phyloP scores from a whole-genome alignment of 2,888 invertebrate genomes.

The Dryadula phaetusa region DNA sequence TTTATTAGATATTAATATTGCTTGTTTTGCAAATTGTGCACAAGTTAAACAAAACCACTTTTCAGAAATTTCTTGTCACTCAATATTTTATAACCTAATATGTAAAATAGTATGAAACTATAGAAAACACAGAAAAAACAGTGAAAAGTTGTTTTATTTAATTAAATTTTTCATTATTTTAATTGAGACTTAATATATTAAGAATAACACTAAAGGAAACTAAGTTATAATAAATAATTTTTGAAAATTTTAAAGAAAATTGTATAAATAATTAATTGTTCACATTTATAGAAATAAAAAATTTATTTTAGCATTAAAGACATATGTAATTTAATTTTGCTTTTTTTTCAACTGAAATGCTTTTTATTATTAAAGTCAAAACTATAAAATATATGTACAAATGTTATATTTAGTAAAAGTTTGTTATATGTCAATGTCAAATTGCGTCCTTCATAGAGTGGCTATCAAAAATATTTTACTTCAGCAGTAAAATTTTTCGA shows the following conservation, averaged over 20 bases:
- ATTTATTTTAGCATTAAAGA: constrained; percentile 63
- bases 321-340: constrained; percentile 60
- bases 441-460: constrained; percentile 59
- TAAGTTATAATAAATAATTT: constrained; percentile 11
- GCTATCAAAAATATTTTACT: constrained; percentile 60
- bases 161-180: neutral
- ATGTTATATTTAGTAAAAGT: constrained; percentile 78
- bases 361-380: constrained; percentile 68
- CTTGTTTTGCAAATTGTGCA: constrained; percentile 1
- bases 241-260: constrained; percentile 50
- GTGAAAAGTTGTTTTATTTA: constrained; percentile 8
- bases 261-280: constrained; percentile 44
- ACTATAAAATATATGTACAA: constrained; percentile 77
- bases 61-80: neutral
- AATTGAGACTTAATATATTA: neutral
- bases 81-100: neutral
- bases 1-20: neutral
- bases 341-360: constrained; percentile 65
- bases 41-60: neutral
- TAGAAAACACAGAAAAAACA: neutral
- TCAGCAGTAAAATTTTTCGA: neutral
- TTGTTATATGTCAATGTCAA: constrained; percentile 62
- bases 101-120: neutral
- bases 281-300: constrained; percentile 58
- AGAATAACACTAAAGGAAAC: neutral